Conservation (phyloP, 2,797 vertebrate species). For the Chloroceryle inda region DNA sequence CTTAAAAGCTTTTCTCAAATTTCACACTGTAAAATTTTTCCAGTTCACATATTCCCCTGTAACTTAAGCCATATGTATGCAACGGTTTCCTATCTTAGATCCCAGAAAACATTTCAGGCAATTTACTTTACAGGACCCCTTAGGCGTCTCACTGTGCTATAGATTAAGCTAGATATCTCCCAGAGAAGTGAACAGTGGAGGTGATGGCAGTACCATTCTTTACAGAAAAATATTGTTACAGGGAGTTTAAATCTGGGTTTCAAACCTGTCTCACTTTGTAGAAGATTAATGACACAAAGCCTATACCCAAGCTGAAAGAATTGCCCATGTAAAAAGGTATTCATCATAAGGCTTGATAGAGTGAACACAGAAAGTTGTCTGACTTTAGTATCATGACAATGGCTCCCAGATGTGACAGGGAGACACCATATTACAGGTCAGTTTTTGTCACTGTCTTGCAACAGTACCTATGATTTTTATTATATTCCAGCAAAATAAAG, state of each 20-base stretch:
- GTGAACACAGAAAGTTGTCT: neutral
- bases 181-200: neutral
- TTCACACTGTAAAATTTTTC: neutral
- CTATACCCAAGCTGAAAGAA: neutral
- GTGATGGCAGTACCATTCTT: neutral
- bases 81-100: neutral
- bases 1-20: neutral
- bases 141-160: neutral
- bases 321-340: rapidly evolving
- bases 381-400: neutral
- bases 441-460: neutral
- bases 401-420: neutral
- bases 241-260: neutral
- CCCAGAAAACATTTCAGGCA: neutral
- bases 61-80: neutral
- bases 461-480: neutral
- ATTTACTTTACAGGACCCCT: neutral
- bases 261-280: neutral
- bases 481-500: neutral
- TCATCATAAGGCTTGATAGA: neutral
- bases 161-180: neutral
- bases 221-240: neutral
- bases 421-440: neutral
- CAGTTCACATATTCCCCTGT: neutral
- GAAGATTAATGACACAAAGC: neutral